Evolutionary conservation across 2,797 vertebrate species (phyloP).

Genomic region (Chelmon rostratus): DNA sequence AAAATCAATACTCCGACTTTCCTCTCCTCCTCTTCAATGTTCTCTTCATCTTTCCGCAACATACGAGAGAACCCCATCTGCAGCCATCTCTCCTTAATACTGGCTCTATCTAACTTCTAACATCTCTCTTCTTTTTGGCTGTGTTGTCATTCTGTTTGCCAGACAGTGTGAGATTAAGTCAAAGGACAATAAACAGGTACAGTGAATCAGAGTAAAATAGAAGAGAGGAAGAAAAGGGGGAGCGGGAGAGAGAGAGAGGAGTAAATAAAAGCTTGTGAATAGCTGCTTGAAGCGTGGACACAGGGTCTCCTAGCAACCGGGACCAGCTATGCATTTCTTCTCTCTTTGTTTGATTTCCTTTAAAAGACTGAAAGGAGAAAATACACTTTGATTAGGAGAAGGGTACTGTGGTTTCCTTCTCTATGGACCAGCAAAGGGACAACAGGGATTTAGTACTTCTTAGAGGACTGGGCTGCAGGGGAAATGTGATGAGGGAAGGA

Average conservation of each 20-base stretch:
- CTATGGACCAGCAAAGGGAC: conserved; percentile 46
- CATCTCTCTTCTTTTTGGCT: conserved; percentile 31
- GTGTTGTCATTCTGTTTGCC: conserved; percentile 30
- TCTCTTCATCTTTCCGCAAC: conserved; percentile 40
- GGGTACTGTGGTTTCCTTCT: conserved; percentile 46
- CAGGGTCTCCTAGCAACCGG: conserved; percentile 83
- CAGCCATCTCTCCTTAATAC: not conserved
- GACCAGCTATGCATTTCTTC: conserved; percentile 71
- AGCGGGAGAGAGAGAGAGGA: conserved; percentile 30
- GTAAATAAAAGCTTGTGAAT: conserved; percentile 77
- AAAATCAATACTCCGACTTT: conserved; percentile 65
- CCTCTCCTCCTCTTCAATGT: conserved; percentile 48
- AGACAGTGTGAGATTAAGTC: conserved; percentile 46
- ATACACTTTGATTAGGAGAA: conserved; percentile 70
- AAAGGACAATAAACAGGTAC: conserved; percentile 63
- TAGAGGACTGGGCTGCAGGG: conserved; percentile 5
- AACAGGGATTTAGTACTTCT: conserved; percentile 40
- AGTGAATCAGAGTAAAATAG: conserved; percentile 47
- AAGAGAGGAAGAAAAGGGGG: conserved; percentile 34
- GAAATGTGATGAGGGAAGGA: not conserved
- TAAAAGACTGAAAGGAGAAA: conserved; percentile 65
- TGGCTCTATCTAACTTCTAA: conserved; percentile 17
- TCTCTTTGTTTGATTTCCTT: conserved; percentile 75
- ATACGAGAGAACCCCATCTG: conserved; percentile 2
- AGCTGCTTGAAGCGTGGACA: conserved; percentile 72